Percentiles rank a stretch among this genome's conserved stretches.
Evolutionary conservation across 2,888 invertebrate species (phyloP).

Genomic region (Vandiemenella viatica): DNA sequence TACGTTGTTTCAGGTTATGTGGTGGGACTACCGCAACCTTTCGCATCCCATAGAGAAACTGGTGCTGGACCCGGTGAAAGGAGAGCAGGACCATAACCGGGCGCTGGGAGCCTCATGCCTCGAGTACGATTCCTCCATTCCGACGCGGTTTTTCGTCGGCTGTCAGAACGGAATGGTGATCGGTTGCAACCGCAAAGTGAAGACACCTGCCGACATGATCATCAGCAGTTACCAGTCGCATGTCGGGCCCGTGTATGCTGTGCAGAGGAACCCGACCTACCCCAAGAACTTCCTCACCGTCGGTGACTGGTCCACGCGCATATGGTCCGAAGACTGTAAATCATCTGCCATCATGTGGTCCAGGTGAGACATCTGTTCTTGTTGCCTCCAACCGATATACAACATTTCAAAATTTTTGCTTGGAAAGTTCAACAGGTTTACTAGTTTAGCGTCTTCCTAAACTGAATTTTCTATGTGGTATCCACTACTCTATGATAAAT

Average conservation of each 20-base stretch:
- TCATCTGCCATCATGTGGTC: conserved; percentile 93
- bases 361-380: too few relatives aligned
- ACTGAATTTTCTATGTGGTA: too few relatives aligned
- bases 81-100: conserved; percentile 39
- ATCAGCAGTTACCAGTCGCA: conserved; percentile 54
- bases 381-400: too few relatives aligned
- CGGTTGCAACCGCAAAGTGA: conserved; percentile 39
- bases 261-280: conserved; percentile 85
- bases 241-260: conserved; percentile 73
- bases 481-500: too few relatives aligned
- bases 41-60: conserved; percentile 54
- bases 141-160: conserved; percentile 66
- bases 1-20: conserved; percentile 39
- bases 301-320: conserved; percentile 86
- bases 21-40: conserved; percentile 71
- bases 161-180: conserved; percentile 52
- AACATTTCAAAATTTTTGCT: too few relatives aligned
- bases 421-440: too few relatives aligned
- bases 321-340: conserved; percentile 91
- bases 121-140: conserved; percentile 72
- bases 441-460: too few relatives aligned
- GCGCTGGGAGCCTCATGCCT: conserved; percentile 59
- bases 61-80: conserved; percentile 50
- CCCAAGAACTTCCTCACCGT: conserved; percentile 88
- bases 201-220: conserved; percentile 63